Evolutionary conservation across 2,888 invertebrate species (phyloP).

Genomic region (Dromius quadrimaculatus): DNA sequence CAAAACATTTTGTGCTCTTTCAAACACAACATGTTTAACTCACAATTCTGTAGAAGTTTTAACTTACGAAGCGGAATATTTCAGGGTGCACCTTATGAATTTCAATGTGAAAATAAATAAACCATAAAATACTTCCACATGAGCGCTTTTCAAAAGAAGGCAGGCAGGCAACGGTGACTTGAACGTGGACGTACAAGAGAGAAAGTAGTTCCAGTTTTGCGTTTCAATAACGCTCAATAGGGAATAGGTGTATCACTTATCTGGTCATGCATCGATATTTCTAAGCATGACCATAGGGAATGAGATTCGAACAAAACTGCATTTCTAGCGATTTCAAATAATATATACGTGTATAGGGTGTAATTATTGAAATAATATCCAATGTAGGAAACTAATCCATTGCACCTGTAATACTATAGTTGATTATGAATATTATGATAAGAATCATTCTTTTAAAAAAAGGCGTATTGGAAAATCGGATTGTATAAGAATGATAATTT

Average conservation of each 20-base stretch:
- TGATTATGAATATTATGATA: too few species aligned
- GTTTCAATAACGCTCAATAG: constrained; percentile 27
- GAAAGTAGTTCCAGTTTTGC: background rate
- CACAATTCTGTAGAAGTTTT: constrained; percentile 8
- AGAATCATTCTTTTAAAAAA: too few species aligned
- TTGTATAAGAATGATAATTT: too few species aligned
- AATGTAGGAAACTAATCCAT: too few species aligned
- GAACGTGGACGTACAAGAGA: background rate
- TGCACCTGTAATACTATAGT: too few species aligned
- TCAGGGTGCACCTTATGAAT: constrained; percentile 29
- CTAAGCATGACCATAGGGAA: constrained; percentile 7
- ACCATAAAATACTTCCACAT: constrained; percentile 39
- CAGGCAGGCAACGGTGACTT: background rate
- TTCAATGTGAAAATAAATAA: constrained; percentile 36
- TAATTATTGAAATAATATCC: too few species aligned
- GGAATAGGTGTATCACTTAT: constrained; percentile 25
- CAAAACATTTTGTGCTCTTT: background rate
- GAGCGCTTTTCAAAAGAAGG: constrained; percentile 24
- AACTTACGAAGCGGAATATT: constrained; percentile 19
- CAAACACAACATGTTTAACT: background rate
- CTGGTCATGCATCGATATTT: background rate
- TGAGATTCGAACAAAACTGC: too few species aligned
- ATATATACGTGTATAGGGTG: too few species aligned
- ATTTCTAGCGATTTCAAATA: too few species aligned
- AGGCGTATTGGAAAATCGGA: too few species aligned